Evolutionary conservation across 2,113 vertebrate species (phyloP).

Genomic region (Cyanoramphus novaezelandiae): DNA sequence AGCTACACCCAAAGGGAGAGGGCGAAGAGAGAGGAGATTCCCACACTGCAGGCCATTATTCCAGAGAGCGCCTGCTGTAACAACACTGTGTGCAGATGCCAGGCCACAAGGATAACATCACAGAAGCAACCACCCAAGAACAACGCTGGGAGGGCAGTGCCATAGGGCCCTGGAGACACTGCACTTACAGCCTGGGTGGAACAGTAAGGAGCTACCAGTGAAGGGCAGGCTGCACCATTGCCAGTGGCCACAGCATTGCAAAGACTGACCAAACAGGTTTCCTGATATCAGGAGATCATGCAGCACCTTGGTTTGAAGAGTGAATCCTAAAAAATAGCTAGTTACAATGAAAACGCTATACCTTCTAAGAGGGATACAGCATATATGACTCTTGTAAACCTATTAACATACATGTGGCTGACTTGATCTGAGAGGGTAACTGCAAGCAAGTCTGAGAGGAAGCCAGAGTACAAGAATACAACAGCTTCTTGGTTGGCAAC

Average conservation of each 20-base stretch:
- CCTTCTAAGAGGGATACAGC: background rate
- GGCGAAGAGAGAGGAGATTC: fast-evolving
- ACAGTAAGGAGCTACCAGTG: background rate
- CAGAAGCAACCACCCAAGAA: fast-evolving
- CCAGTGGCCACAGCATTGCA: fast-evolving
- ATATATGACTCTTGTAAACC: background rate
- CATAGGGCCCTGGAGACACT: fast-evolving
- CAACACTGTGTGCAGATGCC: background rate
- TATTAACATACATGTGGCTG: background rate
- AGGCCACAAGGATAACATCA: background rate
- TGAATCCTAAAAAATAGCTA: background rate
- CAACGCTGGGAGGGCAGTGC: too few relatives aligned
- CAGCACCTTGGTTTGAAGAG: background rate
- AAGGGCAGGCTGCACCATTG: background rate
- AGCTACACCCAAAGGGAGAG: background rate
- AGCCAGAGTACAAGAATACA: background rate
- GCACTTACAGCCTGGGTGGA: fast-evolving
- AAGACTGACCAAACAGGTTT: background rate
- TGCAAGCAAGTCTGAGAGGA: background rate
- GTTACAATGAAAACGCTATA: background rate
- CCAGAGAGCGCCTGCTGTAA: background rate
- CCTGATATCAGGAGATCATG: background rate
- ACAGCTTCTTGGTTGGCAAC: background rate
- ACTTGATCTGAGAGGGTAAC: background rate
- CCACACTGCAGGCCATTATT: background rate